phyloP scores from a whole-genome alignment of 2,888 invertebrate species.

The Xestia sexstrigata region DNA sequence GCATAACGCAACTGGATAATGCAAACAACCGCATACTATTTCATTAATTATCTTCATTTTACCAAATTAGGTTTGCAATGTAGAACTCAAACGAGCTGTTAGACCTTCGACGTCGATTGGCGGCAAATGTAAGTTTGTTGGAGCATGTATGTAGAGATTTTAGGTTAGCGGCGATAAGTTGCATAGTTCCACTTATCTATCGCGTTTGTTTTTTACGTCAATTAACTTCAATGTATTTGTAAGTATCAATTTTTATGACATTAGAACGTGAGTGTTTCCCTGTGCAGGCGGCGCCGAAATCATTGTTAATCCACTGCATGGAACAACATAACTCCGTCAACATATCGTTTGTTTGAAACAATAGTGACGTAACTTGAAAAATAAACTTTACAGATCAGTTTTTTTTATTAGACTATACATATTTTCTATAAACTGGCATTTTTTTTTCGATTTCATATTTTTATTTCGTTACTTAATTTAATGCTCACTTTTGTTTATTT shows the following conservation, averaged over 20 bases:
- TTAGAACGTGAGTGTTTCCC: not conserved
- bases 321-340: not conserved
- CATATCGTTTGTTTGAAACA: too few species aligned
- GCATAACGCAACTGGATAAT: slow-evolving; percentile 44
- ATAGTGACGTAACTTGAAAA: too few species aligned
- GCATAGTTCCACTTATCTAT: slow-evolving; percentile 21
- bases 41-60: slow-evolving; percentile 50
- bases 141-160: slow-evolving; percentile 21
- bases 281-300: too few species aligned
- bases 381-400: too few species aligned
- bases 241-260: slow-evolving; percentile 7
- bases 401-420: too few species aligned
- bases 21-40: slow-evolving; percentile 54
- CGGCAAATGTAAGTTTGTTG: slow-evolving; percentile 26
- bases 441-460: too few species aligned
- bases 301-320: not conserved
- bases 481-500: too few species aligned
- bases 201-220: slow-evolving; percentile 21
- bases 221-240: slow-evolving; percentile 17
- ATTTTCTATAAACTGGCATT: too few species aligned
- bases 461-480: too few species aligned
- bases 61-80: slow-evolving; percentile 38
- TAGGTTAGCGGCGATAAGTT: slow-evolving; percentile 26
- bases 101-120: not conserved
- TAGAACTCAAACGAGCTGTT: slow-evolving; percentile 21